Conservation (phyloP, 1,140 invertebrate genomes). For the Hesperophylax magnus region DNA sequence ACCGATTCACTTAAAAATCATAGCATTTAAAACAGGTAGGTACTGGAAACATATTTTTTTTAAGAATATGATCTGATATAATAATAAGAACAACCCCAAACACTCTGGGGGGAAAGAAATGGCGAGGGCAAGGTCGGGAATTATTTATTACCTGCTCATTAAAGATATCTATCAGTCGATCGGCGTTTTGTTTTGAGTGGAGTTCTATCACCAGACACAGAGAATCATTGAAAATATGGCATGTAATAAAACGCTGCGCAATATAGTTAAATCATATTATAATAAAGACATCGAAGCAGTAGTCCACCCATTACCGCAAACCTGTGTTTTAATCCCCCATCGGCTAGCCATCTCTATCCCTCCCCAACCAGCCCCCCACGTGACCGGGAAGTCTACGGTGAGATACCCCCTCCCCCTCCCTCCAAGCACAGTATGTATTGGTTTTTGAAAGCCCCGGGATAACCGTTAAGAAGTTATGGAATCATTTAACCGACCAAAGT, state of each 20-base stretch:
- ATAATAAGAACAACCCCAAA: no score
- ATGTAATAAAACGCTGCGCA: background rate
- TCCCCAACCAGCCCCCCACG: background rate
- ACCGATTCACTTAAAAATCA: no score
- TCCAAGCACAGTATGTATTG: conserved; percentile 35
- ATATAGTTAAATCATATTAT: background rate
- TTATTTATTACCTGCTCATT: no score
- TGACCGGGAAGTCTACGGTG: background rate
- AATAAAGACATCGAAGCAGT: conserved; percentile 1
- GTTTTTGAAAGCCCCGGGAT: conserved; percentile 54
- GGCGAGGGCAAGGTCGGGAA: no score
- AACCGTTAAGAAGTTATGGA: conserved; percentile 55
- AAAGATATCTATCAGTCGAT: no score
- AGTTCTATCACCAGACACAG: no score
- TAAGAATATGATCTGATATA: no score
- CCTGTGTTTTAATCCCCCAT: conserved; percentile 46
- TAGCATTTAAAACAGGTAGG: no score
- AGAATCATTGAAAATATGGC: no score
- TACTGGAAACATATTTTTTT: no score
- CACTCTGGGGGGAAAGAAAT: no score
- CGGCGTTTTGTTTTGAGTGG: no score
- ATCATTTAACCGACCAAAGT: conserved; percentile 40
- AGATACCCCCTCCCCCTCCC: background rate
- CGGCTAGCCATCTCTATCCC: background rate
- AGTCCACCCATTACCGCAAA: conserved; percentile 43